A percentile compares a stretch with the other conserved stretches of the same genome.
Evolutionary conservation across 2,888 invertebrate species (phyloP).

Genomic region (Tetrapedia diversipes): DNA sequence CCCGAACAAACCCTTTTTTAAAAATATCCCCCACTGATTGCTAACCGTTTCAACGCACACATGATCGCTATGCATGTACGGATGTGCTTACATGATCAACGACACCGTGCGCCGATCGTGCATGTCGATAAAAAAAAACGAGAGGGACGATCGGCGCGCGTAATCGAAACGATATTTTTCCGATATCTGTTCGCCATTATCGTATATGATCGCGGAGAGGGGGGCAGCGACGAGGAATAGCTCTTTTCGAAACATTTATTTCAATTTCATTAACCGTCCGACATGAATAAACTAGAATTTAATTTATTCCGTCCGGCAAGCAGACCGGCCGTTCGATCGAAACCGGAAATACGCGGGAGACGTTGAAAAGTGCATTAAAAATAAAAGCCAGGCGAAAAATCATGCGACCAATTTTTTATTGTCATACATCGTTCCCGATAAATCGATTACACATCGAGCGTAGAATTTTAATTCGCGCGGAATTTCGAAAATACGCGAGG

Average conservation of each 20-base stretch:
- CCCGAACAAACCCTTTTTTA: too few species aligned
- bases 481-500: too few species aligned
- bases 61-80: too few species aligned
- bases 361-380: conserved; percentile 30
- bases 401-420: too few species aligned
- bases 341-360: conserved; percentile 9
- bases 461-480: too few species aligned
- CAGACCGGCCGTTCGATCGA: conserved; percentile 9
- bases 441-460: too few species aligned
- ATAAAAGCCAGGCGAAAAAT: too few species aligned
- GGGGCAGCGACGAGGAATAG: background rate
- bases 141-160: background rate
- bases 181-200: conserved; percentile 1
- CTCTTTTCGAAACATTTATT: conserved; percentile 38
- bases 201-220: background rate
- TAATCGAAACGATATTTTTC: conserved; percentile 28
- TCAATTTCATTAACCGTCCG: conserved; percentile 52
- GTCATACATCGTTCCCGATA: too few species aligned
- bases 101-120: background rate
- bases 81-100: too few species aligned
- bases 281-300: conserved; percentile 53
- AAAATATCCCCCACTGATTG: too few species aligned
- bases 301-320: conserved; percentile 30
- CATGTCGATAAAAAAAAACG: background rate
- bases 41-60: too few species aligned